These are phyloP conservation scores for Enteromius radiatus DNA, from an alignment of 2,797 vertebrate genomes.

Conservation along the genomic window DNA sequence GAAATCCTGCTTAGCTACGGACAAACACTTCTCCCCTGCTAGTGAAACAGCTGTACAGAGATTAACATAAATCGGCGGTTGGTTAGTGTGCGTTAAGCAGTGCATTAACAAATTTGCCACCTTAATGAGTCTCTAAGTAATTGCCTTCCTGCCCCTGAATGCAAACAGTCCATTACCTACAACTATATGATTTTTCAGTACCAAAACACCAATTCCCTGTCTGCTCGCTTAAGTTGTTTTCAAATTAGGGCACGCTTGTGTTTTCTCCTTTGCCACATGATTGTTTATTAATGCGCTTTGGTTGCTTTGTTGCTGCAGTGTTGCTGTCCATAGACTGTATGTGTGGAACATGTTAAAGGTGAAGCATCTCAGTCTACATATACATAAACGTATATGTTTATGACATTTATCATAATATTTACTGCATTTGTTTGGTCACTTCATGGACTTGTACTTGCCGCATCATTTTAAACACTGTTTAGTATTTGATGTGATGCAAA, in stretches of 20 bases:
- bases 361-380: background rate
- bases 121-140: conserved; percentile 72
- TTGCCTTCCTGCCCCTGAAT: conserved; percentile 71
- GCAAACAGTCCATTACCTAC: conserved; percentile 70
- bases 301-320: conserved; percentile 47
- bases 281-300: conserved; percentile 56
- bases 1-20: conserved; percentile 57
- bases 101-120: conserved; percentile 71
- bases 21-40: conserved; percentile 64
- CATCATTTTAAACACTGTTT: background rate
- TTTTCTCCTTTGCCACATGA: conserved; percentile 40
- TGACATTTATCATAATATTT: conserved; percentile 1
- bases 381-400: background rate
- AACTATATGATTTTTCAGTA: conserved; percentile 67
- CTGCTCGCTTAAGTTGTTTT: conserved; percentile 61
- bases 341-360: conserved; percentile 13
- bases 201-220: conserved; percentile 63
- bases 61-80: conserved; percentile 71
- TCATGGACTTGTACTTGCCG: background rate
- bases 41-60: conserved; percentile 67
- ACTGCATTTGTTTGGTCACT: background rate
- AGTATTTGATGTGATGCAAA: background rate
- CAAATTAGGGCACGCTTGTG: conserved; percentile 53
- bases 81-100: conserved; percentile 70
- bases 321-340: conserved; percentile 40